Evolutionary conservation across 2,113 vertebrate species (phyloP).

Genomic region (Corvus cornix): DNA sequence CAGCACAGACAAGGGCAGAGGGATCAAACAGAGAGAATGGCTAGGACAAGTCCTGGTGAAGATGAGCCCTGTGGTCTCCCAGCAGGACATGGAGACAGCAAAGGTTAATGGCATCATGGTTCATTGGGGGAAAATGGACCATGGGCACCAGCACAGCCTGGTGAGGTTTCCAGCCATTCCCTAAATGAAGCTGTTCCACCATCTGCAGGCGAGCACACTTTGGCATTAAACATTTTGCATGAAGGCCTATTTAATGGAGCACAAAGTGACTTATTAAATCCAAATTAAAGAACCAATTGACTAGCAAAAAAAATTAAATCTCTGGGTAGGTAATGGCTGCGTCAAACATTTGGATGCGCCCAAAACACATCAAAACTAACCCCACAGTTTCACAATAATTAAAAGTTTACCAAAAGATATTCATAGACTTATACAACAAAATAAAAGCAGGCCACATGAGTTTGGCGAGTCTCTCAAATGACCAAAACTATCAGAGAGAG

Average conservation of each 20-base stretch:
- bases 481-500: not conserved
- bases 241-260: conserved; percentile 55
- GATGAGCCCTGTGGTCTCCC: not conserved
- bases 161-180: conserved; percentile 19
- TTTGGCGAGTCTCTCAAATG: not conserved
- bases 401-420: not conserved
- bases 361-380: conserved; percentile 5
- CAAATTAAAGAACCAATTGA: conserved; percentile 35
- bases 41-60: not conserved
- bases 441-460: not conserved
- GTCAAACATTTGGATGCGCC: not conserved
- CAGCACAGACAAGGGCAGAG: not conserved
- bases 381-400: not conserved
- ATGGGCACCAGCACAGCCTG: not conserved
- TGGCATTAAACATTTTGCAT: conserved; percentile 33
- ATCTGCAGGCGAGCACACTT: conserved; percentile 1
- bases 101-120: conserved; percentile 20
- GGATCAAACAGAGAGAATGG: not conserved
- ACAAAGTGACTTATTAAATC: conserved; percentile 52
- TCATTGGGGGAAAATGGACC: conserved; percentile 19
- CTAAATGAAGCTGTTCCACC: conserved; percentile 43
- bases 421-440: not conserved
- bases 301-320: conserved; percentile 36
- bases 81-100: not conserved
- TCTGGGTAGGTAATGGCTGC: not conserved